Conservation (phyloP, 64 coral and sea anemone species). For the Orbicella faveolata region DNA sequence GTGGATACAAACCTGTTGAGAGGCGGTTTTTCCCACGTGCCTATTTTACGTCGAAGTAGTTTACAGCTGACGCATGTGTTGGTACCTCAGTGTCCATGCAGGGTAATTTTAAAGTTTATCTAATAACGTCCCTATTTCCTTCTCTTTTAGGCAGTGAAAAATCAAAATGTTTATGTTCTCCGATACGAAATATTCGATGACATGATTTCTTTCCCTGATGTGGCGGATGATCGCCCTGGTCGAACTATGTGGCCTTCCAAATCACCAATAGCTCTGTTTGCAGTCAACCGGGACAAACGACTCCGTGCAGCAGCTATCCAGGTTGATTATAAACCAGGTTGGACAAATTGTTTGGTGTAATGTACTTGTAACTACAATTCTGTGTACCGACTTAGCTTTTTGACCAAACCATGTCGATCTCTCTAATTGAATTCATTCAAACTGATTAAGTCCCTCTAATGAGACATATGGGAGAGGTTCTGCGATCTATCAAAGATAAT, state of each 20-base stretch:
- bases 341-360: neutral
- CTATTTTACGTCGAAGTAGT: too few species aligned
- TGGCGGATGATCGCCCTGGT: constrained; percentile 23
- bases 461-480: too few species aligned
- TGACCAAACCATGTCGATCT: too few species aligned
- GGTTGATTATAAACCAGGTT: constrained; percentile 80
- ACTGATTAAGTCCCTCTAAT: too few species aligned
- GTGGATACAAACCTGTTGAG: too few species aligned
- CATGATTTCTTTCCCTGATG: constrained; percentile 44
- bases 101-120: too few species aligned
- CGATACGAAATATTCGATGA: constrained; percentile 66
- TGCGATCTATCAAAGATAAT: too few species aligned
- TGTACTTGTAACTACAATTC: neutral
- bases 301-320: constrained; percentile 75
- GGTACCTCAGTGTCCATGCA: too few species aligned
- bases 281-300: neutral
- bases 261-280: constrained; percentile 77
- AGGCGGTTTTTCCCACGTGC: too few species aligned
- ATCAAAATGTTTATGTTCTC: constrained; percentile 43
- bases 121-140: neutral
- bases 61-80: too few species aligned
- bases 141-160: constrained; percentile 38
- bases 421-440: too few species aligned
- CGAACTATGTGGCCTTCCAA: constrained; percentile 54
- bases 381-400: neutral